Percentiles rank a stretch among this genome's conserved stretches.
Evolutionary conservation across 1,140 invertebrate genomes (phyloP).

Genomic region (Palaemon carinicauda): DNA sequence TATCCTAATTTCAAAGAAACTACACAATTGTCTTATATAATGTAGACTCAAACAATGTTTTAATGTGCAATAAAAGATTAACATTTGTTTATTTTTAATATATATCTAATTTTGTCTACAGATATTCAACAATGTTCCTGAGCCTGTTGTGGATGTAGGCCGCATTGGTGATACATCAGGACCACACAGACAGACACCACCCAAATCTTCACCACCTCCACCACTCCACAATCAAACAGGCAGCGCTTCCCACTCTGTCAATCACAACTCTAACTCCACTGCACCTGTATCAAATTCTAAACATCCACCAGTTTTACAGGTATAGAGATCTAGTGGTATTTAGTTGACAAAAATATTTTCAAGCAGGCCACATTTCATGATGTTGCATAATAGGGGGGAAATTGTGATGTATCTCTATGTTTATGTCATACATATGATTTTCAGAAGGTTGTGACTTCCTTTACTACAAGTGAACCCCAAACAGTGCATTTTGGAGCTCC

Average conservation of each 20-base stretch:
- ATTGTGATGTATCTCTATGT: neutral
- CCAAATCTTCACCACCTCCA: constrained; percentile 22
- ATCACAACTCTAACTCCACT: constrained; percentile 14
- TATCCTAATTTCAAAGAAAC: no score
- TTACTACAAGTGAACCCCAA: constrained; percentile 59
- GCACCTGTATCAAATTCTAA: constrained; percentile 10
- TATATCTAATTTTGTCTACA: constrained; percentile 54
- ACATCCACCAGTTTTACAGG: constrained; percentile 47
- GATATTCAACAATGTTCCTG: constrained; percentile 67
- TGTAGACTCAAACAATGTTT: no score
- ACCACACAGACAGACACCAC: constrained; percentile 11
- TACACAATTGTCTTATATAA: no score
- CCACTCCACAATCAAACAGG: neutral
- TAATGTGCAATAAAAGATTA: no score
- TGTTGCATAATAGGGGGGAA: no score
- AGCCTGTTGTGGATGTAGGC: constrained; percentile 41
- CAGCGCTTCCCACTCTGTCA: neutral
- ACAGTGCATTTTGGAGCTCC: constrained; percentile 54
- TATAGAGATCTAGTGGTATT: no score
- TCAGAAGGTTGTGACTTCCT: constrained; percentile 56
- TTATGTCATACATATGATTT: neutral
- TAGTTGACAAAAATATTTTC: no score
- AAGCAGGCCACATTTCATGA: no score
- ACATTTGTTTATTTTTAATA: neutral
- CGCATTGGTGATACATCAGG: constrained; percentile 3